Evolutionary conservation across 1,140 invertebrate species (phyloP).

Genomic region (Sitobion miscanthi): DNA sequence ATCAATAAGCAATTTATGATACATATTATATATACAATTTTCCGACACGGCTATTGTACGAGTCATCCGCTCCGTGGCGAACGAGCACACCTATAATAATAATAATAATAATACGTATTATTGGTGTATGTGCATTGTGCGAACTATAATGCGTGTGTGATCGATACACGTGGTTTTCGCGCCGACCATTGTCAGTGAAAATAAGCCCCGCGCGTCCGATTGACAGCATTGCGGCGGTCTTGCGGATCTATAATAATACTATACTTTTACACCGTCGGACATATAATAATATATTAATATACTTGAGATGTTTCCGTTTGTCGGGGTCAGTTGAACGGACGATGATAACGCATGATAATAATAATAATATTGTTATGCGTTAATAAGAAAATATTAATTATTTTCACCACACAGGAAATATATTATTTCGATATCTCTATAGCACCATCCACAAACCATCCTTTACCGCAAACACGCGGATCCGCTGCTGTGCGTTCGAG

Average conservation of each 20-base stretch:
- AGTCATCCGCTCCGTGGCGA: background rate
- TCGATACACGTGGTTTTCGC: background rate
- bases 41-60: background rate
- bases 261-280: too few relatives aligned
- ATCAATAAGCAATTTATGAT: slow-evolving; percentile 12
- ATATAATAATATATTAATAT: too few relatives aligned
- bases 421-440: too few relatives aligned
- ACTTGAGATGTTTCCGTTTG: background rate
- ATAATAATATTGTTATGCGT: background rate
- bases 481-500: too few relatives aligned
- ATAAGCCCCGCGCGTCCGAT: background rate
- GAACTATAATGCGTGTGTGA: background rate
- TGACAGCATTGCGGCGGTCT: background rate
- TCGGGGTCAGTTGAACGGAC: background rate
- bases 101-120: background rate
- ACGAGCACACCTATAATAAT: background rate
- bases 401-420: too few relatives aligned
- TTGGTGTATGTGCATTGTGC: too few relatives aligned
- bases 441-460: too few relatives aligned
- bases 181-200: background rate
- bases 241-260: background rate
- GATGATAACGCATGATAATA: background rate
- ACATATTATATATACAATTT: background rate
- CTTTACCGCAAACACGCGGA: too few relatives aligned
- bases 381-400: background rate